Percentiles rank a stretch among this genome's conserved stretches.
These are phyloP conservation scores for Zaprionus nigranus DNA, from an alignment of 1,140 invertebrate genomes.

Conservation along the genomic window DNA sequence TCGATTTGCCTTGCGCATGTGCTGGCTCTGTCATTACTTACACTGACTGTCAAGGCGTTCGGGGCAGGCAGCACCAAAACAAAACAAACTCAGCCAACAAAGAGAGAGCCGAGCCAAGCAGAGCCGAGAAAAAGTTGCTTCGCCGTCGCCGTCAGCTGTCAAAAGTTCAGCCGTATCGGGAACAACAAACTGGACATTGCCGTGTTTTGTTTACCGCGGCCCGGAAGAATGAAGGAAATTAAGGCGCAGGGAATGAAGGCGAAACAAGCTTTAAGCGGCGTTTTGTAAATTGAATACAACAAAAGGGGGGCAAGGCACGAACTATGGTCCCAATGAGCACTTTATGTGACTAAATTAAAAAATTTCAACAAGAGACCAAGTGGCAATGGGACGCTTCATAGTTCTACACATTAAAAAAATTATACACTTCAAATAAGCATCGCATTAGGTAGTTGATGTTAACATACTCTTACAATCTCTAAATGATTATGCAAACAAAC, in stretches of 20 bases:
- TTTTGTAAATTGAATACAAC: background rate
- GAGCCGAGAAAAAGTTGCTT: conserved; percentile 53
- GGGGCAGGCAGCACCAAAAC: conserved; percentile 41
- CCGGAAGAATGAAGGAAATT: conserved; percentile 8
- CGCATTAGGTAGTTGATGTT: too few species aligned
- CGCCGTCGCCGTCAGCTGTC: conserved; percentile 51
- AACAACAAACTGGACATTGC: conserved; percentile 15
- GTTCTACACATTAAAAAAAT: too few species aligned
- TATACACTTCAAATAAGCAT: too few species aligned
- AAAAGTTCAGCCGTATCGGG: conserved; percentile 47
- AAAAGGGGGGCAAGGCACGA: background rate
- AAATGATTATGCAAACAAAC: too few species aligned
- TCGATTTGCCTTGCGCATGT: conserved; percentile 50
- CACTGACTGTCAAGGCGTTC: conserved; percentile 40
- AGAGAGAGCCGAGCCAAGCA: conserved; percentile 1
- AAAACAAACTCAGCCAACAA: conserved; percentile 66
- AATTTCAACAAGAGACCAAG: background rate
- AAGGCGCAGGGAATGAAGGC: background rate
- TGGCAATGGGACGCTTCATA: too few species aligned
- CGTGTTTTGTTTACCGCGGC: conserved; percentile 63
- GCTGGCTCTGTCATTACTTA: conserved; percentile 50
- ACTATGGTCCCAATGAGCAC: background rate
- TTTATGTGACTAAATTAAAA: background rate
- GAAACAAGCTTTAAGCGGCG: background rate
- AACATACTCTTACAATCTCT: too few species aligned